Conservation (phyloP, 1,140 invertebrate genomes). For the Cepaea nemoralis region DNA sequence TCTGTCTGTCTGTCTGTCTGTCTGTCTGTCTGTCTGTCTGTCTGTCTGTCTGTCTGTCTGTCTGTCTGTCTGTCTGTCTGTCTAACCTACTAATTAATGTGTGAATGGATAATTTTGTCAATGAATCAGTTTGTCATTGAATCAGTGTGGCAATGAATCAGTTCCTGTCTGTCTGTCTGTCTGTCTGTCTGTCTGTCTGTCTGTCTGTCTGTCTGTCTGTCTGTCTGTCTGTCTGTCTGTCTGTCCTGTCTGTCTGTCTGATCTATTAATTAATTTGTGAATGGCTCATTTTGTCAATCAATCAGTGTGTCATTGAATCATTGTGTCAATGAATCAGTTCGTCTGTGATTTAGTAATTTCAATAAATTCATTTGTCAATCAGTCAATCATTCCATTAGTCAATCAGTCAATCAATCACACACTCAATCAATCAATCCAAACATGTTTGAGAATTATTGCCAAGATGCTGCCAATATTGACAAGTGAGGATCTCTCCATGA, state of each 20-base stretch:
- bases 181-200: conserved; percentile 26
- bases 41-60: neutral
- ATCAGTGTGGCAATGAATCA: neutral
- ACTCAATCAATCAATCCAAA: neutral
- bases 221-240: conserved; percentile 28
- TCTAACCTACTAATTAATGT: neutral
- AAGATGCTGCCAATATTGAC: too few relatives aligned
- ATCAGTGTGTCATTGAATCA: neutral
- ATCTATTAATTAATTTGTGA: neutral
- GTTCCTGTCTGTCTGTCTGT: conserved; percentile 15
- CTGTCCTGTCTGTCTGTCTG: neutral
- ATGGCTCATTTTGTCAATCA: too few relatives aligned
- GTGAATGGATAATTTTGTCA: neutral
- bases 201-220: conserved; percentile 26
- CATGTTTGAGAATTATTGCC: neutral
- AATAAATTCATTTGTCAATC: neutral
- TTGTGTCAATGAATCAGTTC: neutral
- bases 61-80: conserved; percentile 3
- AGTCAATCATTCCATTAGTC: too few relatives aligned
- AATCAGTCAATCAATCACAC: too few relatives aligned
- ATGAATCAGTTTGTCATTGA: neutral
- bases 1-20: neutral
- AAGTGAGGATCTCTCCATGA: too few relatives aligned
- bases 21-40: neutral
- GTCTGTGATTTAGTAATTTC: neutral